Conservation (phyloP, 2,113 vertebrate species). For the Shinisaurus crocodilurus region DNA sequence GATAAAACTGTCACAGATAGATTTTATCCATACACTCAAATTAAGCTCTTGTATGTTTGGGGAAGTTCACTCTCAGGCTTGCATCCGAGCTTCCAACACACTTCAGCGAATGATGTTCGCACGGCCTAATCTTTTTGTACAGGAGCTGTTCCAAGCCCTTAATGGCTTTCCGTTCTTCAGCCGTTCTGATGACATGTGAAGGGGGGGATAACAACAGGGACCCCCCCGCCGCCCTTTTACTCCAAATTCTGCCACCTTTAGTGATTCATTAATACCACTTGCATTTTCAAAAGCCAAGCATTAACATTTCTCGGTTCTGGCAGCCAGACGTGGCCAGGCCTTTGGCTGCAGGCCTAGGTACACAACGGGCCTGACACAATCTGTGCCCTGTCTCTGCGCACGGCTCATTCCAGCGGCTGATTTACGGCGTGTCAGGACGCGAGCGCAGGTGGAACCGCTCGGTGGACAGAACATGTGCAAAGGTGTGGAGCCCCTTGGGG, state of each 20-base stretch:
- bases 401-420: background rate
- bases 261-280: conserved; percentile 13
- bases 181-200: background rate
- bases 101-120: background rate
- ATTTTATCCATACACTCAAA: background rate
- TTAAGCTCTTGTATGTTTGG: background rate
- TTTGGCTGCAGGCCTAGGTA: conserved; percentile 7
- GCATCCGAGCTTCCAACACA: background rate
- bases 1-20: background rate
- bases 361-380: conserved; percentile 3
- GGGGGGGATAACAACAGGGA: background rate
- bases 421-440: background rate
- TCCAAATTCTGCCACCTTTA: background rate
- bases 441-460: background rate
- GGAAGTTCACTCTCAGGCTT: background rate
- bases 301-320: background rate
- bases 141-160: conserved; percentile 2
- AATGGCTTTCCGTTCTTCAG: background rate
- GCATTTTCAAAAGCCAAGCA: background rate
- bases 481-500: background rate
- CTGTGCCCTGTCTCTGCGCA: background rate
- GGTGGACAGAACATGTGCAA: background rate
- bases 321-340: background rate
- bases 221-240: background rate
- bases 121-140: background rate